phyloP scores from a whole-genome alignment of 2,797 vertebrate genomes.

The Paguma larvata region DNA sequence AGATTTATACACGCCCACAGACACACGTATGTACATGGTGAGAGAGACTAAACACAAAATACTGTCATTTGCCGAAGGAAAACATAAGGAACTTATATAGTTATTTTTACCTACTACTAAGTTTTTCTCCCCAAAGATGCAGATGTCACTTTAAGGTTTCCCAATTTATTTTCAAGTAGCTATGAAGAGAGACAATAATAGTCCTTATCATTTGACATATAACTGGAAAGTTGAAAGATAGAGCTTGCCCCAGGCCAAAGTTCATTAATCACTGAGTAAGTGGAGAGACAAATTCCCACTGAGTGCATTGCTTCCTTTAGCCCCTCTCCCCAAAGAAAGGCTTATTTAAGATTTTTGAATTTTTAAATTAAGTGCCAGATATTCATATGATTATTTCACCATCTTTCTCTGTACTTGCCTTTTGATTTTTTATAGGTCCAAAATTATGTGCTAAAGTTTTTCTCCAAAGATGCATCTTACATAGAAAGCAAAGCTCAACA shows the following conservation, averaged over 20 bases:
- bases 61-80: background rate
- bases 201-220: background rate
- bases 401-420: background rate
- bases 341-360: constrained; percentile 39
- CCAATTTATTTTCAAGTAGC: constrained; percentile 27
- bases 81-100: background rate
- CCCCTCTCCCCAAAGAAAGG: background rate
- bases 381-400: background rate
- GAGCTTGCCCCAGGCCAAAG: background rate
- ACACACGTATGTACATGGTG: background rate
- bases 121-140: background rate
- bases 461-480: background rate
- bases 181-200: background rate
- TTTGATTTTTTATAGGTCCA: background rate
- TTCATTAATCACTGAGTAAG: background rate
- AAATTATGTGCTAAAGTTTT: background rate
- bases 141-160: background rate
- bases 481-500: background rate
- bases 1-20: background rate
- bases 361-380: background rate
- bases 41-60: background rate
- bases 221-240: background rate
- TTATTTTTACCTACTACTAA: constrained; percentile 29
- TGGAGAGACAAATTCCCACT: background rate
- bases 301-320: background rate